Base-by-base conservation (phyloP, 2,888 invertebrate genomes). In the Alviniconcha strummeri region DNA sequence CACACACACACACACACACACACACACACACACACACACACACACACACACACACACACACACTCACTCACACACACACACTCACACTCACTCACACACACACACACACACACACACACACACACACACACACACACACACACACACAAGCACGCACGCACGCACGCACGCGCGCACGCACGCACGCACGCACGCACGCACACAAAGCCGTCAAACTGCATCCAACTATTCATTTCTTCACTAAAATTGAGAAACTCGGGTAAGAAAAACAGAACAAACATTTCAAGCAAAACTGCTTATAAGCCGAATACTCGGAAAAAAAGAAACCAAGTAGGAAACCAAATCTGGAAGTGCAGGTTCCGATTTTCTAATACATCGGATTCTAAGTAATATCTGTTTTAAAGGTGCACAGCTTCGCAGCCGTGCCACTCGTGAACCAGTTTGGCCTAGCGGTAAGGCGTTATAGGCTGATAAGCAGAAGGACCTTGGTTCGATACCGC, bases 21-120 rank as follows among this genome's bases (percentile, higher is more conserved):
- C 75, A 72, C 72, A 72, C 72, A 72, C 52, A 72, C 52, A 72
- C 52, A 72, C 36, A 72, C 72, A 72, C 72, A 72, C 72, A 72
- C 72, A 72, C 72, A 72, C 72, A 72, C 72, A 72, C 72, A 72
- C 72, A 72, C 19, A 36, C 52, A 36, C 52, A 36, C 72, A 72
- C 72, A 9, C 36, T 7, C 72, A 36, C 52, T 36, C 72, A 36
- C 72, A 72, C 17, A 55, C 54, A 1, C 15, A 17, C 55, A 55
- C 55, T 17, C 75, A 17, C 75, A 15, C 74, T 2, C 54, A 54
- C 74, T 2, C 75, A 55, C 54, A 4, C 54, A 75, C 5, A 17
- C 54, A 72, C 72, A 9, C 52, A 72, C 72, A 36, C 72, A 17
- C 6, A n/a, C 6, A n/a, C 9, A 69, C n/a, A 17, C 69, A 15